These are phyloP conservation scores for Eupsittula cactorum DNA, from an alignment of 2,113 vertebrate species.

Conservation along the genomic window DNA sequence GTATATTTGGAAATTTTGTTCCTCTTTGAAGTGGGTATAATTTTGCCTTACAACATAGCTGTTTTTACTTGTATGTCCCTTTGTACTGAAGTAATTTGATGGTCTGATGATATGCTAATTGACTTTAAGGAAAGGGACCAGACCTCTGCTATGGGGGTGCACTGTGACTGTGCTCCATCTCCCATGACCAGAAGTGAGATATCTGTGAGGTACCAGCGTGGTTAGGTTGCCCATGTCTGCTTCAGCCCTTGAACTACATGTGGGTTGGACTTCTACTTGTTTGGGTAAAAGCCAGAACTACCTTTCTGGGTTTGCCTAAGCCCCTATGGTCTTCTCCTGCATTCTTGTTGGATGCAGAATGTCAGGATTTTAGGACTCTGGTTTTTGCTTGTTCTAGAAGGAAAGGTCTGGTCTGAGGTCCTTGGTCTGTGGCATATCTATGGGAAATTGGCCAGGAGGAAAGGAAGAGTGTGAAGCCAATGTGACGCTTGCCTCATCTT, in stretches of 20 bases:
- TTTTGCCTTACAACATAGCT: background rate
- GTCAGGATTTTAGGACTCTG: background rate
- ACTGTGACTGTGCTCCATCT: background rate
- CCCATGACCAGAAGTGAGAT: fast-evolving
- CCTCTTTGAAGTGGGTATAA: background rate
- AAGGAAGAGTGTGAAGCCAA: background rate
- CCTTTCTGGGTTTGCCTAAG: background rate
- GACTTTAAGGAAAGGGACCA: background rate
- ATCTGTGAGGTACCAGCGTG: background rate
- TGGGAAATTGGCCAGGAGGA: background rate
- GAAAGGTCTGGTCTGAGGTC: background rate
- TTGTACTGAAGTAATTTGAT: background rate
- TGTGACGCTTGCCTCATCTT: background rate
- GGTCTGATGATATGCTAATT: background rate
- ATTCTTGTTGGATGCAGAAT: background rate
- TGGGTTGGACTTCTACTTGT: background rate
- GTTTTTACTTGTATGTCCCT: background rate
- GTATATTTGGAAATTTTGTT: background rate
- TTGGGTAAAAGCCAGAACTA: background rate
- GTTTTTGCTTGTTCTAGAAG: background rate
- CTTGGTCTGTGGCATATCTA: background rate
- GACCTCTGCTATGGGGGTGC: background rate
- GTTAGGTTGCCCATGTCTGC: background rate
- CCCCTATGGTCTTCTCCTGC: background rate
- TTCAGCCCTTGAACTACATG: background rate